phyloP scores from a whole-genome alignment of 2,797 vertebrate genomes.

The Argentina silus region DNA sequence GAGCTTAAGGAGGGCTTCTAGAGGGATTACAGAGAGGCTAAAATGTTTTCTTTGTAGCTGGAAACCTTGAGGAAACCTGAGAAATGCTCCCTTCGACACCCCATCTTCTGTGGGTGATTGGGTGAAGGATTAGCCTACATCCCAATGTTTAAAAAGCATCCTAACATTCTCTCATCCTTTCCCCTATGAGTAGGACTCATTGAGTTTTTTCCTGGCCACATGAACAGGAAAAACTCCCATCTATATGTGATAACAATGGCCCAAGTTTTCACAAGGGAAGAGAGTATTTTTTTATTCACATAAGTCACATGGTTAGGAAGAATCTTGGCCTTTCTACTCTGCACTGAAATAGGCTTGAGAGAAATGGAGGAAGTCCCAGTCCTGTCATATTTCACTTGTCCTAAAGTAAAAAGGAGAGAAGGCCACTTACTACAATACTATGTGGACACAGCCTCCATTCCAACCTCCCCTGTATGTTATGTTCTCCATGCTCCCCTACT shows the following conservation, averaged over 20 bases:
- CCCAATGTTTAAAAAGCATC: slow-evolving; percentile 6
- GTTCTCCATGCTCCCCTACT: slow-evolving; percentile 12
- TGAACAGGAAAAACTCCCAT: too few species aligned
- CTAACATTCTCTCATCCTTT: background rate
- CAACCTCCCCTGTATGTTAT: background rate
- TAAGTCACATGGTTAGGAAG: too few species aligned
- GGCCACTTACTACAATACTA: background rate
- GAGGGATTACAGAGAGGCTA: slow-evolving; percentile 75
- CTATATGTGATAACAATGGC: too few species aligned
- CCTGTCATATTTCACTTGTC: background rate
- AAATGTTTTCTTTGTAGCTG: slow-evolving; percentile 83
- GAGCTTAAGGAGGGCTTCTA: slow-evolving; percentile 72
- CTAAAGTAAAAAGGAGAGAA: background rate
- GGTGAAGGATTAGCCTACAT: slow-evolving; percentile 7
- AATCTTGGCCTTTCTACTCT: too few species aligned
- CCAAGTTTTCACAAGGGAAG: too few species aligned
- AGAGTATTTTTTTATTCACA: too few species aligned
- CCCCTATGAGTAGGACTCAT: background rate
- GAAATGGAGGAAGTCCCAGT: background rate
- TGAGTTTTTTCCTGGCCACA: background rate
- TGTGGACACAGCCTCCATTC: slow-evolving; percentile 5
- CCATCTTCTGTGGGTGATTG: background rate
- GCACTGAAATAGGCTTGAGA: too few species aligned
- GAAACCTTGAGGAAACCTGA: slow-evolving; percentile 77
- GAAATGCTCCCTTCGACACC: slow-evolving; percentile 65